A percentile compares a stretch with the other conserved stretches of the same genome.
phyloP scores from a whole-genome alignment of 2,888 invertebrate genomes.

The Nemotelus pantherinus region DNA sequence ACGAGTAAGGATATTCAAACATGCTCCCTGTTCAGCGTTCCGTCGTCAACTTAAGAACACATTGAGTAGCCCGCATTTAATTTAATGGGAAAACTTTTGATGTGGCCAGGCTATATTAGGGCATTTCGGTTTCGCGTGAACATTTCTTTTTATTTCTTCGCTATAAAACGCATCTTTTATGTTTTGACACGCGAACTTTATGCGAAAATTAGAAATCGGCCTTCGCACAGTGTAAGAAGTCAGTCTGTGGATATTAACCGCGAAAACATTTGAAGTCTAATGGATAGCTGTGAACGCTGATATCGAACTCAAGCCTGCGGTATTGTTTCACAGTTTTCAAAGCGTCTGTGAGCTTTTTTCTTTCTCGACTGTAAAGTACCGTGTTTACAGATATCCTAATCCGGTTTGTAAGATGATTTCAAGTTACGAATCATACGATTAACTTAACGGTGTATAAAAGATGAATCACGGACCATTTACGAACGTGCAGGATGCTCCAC shows the following conservation, averaged over 20 bases:
- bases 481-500: constrained; percentile 30
- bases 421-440: constrained; percentile 42
- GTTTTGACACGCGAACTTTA: constrained; percentile 33
- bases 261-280: no score
- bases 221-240: constrained; percentile 2
- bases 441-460: constrained; percentile 42
- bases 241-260: not conserved
- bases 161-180: constrained; percentile 43
- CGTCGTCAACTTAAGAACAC: constrained; percentile 33
- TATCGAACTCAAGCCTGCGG: no score
- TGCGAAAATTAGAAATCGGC: constrained; percentile 23
- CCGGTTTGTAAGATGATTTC: constrained; percentile 44
- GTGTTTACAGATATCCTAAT: not conserved
- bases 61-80: constrained; percentile 33
- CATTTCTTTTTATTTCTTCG: constrained; percentile 43
- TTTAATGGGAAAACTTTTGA: constrained; percentile 42
- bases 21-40: not conserved
- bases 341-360: no score
- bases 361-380: not conserved
- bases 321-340: no score
- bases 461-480: constrained; percentile 19
- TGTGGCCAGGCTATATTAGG: not conserved
- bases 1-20: constrained; percentile 2
- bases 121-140: constrained; percentile 10
- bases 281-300: no score